Evolutionary conservation across 2,113 vertebrate species (phyloP), one percentile per base, ranked within the genome.

Genomic region (Odocoileus virginianus): DNA sequence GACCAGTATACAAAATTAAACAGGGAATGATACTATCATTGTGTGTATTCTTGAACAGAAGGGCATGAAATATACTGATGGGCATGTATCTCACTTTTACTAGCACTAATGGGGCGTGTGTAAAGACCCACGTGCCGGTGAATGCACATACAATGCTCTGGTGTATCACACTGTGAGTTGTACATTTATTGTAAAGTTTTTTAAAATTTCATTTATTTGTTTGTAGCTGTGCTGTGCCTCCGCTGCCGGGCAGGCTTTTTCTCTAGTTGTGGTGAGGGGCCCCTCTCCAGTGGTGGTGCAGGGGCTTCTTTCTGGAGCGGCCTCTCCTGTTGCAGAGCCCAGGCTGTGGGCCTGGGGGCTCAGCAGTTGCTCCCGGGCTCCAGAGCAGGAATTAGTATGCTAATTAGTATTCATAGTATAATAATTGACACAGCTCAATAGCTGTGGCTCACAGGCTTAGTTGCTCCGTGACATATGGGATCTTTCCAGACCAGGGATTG

Each of bases 1-100:
- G 27, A 94, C 7, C 14, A 71, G 33, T 87, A 84, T 67, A 89
- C 36, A 96, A 33, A 93, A 55, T 86, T 81, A 91, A 95, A 45
- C 21, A 85, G 40, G 40, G 33, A 90, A 55, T 43, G 76, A 28
- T 45, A 16, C 15, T 81, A 67, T 61, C n/a, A 0, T 50, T 78
- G 30, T 55, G 3, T 52, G 25, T 54, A 2, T 90, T 76, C 55
- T 87, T 36, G 10, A 90, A 40, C 6, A 87, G 57, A 90, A 60
- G 28, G 78, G 17, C 27, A 30, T 82, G 28, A 91, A 40, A 7
- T 8, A 23, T 7, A 23, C 1, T 3, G 21, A 16, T 19, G 14
- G n/a, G 54, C 28, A 13, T 45, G 16, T 28, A 14, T 89, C 71
- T 94, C 87, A 60, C 43, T 85, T 76, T 61, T 60, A 17, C 64